These are phyloP conservation scores for Sinocyclocheilus anshuiensis DNA, from an alignment of 2,113 vertebrate genomes.

Conservation along the genomic window DNA sequence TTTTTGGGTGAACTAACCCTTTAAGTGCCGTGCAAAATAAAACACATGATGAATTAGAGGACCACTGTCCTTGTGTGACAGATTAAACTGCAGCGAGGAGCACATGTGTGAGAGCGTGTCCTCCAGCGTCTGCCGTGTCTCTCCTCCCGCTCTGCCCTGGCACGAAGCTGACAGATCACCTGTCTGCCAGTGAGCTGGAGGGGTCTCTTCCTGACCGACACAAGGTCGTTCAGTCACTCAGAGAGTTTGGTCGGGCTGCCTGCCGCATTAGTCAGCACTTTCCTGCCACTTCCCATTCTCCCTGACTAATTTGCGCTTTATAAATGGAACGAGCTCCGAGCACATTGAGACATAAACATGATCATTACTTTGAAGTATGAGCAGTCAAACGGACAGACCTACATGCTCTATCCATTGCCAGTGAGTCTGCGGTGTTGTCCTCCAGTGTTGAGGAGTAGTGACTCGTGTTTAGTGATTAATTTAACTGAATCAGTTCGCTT, in stretches of 20 bases:
- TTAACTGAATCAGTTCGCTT: neutral
- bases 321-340: constrained; percentile 55
- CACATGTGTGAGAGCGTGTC: constrained; percentile 58
- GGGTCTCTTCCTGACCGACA: constrained; percentile 64
- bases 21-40: constrained; percentile 61
- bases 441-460: neutral
- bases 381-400: constrained; percentile 34
- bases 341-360: constrained; percentile 50
- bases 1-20: no score
- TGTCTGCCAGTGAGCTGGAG: constrained; percentile 68
- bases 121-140: constrained; percentile 60
- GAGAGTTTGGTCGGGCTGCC: constrained; percentile 69
- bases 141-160: constrained; percentile 62
- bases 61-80: constrained; percentile 50
- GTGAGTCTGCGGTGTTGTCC: constrained; percentile 14
- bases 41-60: constrained; percentile 60
- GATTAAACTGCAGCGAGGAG: constrained; percentile 52
- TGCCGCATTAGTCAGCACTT: constrained; percentile 73
- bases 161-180: constrained; percentile 74
- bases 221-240: constrained; percentile 75
- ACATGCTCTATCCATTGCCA: constrained; percentile 28
- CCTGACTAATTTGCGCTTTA: constrained; percentile 55
- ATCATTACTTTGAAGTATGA: constrained; percentile 52
- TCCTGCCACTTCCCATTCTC: constrained; percentile 52
- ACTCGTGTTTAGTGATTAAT: neutral